Conservation (phyloP, 2,113 vertebrate genomes). For the Notiomystis cincta region DNA sequence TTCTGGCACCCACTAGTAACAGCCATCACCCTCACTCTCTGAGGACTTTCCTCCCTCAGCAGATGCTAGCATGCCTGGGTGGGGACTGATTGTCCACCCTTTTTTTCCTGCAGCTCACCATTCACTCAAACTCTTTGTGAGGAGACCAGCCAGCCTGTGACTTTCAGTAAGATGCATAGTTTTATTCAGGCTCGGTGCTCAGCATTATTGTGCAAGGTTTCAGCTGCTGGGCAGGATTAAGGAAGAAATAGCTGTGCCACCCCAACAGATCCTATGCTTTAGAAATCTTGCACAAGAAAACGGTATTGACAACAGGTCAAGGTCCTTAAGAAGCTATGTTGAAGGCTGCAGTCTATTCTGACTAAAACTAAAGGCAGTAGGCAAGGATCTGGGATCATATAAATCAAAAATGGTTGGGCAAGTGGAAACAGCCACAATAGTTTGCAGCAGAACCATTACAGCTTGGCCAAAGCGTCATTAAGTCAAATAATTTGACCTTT, state of each 20-base stretch:
- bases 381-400: neutral
- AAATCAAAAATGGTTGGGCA: neutral
- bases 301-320: neutral
- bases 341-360: neutral
- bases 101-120: neutral
- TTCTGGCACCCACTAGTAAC: neutral
- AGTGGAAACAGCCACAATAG: neutral
- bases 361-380: neutral
- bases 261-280: neutral
- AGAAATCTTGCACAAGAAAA: neutral
- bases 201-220: neutral
- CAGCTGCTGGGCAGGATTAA: neutral
- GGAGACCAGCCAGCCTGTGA: neutral
- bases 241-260: neutral
- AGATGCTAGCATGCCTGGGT: neutral
- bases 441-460: neutral
- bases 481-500: neutral
- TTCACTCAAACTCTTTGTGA: neutral
- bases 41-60: neutral
- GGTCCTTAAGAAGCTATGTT: neutral
- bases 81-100: no score
- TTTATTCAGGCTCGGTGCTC: neutral
- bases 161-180: neutral
- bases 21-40: neutral
- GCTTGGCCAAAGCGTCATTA: neutral